Evolutionary conservation across 2,888 invertebrate species (phyloP).

Genomic region (Lithophane socia): DNA sequence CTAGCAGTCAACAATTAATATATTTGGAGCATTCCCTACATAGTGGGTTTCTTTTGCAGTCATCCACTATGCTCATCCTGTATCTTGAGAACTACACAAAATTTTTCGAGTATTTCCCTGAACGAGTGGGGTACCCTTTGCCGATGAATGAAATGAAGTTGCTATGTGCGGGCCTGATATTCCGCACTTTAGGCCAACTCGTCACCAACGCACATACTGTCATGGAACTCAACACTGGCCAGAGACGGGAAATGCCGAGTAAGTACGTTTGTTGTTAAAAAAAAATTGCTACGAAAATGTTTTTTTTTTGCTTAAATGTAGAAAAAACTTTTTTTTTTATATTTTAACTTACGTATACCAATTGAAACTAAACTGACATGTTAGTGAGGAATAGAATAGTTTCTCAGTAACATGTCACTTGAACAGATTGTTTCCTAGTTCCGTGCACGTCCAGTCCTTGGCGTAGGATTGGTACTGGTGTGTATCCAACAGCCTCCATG

Average conservation of each 20-base stretch:
- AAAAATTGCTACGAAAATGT: background rate
- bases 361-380: background rate
- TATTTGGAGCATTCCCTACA: slow-evolving; percentile 6
- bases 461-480: slow-evolving; percentile 92
- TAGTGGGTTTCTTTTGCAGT: slow-evolving; percentile 82
- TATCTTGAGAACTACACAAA: slow-evolving; percentile 92
- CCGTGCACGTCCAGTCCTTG: slow-evolving; percentile 29
- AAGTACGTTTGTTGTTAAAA: background rate
- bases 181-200: slow-evolving; percentile 95
- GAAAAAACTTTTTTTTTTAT: background rate
- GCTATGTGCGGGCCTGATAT: slow-evolving; percentile 92
- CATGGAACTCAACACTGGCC: slow-evolving; percentile 73
- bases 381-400: background rate
- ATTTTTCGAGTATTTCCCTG: slow-evolving; percentile 90
- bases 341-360: background rate
- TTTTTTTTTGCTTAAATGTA: background rate
- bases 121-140: slow-evolving; percentile 78
- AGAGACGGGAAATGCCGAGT: slow-evolving; percentile 44
- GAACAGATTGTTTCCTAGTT: slow-evolving; percentile 8
- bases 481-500: slow-evolving; percentile 96
- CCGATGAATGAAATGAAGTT: slow-evolving; percentile 80
- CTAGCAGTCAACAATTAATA: background rate
- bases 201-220: slow-evolving; percentile 95
- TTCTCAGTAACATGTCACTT: background rate
- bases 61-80: slow-evolving; percentile 91